Base-by-base conservation (phyloP, 2,888 invertebrate species). In the Orthosia cruda region DNA sequence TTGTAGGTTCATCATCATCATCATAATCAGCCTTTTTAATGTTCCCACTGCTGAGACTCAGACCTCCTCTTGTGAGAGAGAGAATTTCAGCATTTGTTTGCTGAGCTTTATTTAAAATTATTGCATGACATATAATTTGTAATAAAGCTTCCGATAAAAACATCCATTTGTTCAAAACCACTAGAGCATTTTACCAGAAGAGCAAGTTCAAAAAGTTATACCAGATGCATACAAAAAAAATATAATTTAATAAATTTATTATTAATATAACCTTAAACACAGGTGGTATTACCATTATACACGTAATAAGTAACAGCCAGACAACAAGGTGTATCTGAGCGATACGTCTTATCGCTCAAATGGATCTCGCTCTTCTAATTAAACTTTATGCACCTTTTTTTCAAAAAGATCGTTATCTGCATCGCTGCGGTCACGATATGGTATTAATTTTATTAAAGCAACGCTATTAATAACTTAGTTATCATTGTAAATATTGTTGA, bases 321-420 rank as follows among this genome's bases (percentile, higher is more conserved):
- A 64, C 67, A 79, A 75, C 85, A 81, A 81, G 82, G 78, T 81
- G 79, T 77, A 84, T 78, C 81, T 76, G 71, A 69, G 75, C 79
- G 85, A 89, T 85, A 85, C 79, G 64, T 66, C 58, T 65, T 70
- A 91, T 91, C 90, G 76, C 70, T 64, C 83, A 75, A 86, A 79
- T 84, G 84, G 75, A 91, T 91, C 91, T 87, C 55, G 72, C 80
- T 87, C 76, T 83, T 86, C 90, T 91, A 91, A 92, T 92, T 91
- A 92, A 85, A 87, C 83, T 84, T 85, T 87, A 87, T 89, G 89
- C 90, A 89, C 90, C 89, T 90, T 89, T 89, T 87, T 89, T 89
- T 83, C 78, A 80, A 77, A 63, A 77, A 69, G 90, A 91, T 90
- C 63, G 9, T 75, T 86, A 91, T 91, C 90, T 47, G 7, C 58